Evolutionary conservation across 1,140 invertebrate genomes (phyloP).

Genomic region (Papilio machaon): DNA sequence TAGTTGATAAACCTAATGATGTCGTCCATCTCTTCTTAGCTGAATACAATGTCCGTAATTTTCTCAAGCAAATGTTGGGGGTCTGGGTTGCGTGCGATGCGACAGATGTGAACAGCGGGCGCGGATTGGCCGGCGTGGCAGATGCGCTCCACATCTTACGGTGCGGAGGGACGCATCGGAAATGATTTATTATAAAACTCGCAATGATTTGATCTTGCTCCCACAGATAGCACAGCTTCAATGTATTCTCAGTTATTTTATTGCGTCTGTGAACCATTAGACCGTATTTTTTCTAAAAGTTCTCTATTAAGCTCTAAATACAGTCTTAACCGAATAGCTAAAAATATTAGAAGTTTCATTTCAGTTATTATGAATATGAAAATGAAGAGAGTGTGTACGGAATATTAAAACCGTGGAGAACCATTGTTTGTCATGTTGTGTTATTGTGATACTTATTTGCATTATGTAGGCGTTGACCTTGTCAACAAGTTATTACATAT

Average conservation of each 20-base stretch:
- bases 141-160: conserved; percentile 52
- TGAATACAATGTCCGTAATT: neutral
- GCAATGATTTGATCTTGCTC: conserved; percentile 10
- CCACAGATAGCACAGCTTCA: neutral
- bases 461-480: conserved; percentile 9
- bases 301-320: neutral
- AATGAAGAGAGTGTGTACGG: neutral
- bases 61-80: conserved; percentile 1
- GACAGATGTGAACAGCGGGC: conserved; percentile 66
- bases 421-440: neutral
- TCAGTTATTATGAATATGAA: neutral
- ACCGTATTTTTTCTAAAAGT: neutral
- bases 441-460: neutral
- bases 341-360: too few species aligned
- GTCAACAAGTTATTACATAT: neutral
- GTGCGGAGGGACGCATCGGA: conserved; percentile 13
- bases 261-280: neutral
- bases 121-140: conserved; percentile 65
- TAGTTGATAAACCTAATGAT: neutral
- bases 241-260: neutral
- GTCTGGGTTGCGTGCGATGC: conserved; percentile 48
- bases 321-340: too few species aligned
- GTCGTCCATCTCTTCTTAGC: neutral
- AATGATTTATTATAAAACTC: conserved; percentile 22
- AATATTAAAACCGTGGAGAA: neutral